Percentiles rank a stretch among this genome's conserved stretches.
phyloP scores from a whole-genome alignment of 2,797 vertebrate species.

The Anguilla pacifica region DNA sequence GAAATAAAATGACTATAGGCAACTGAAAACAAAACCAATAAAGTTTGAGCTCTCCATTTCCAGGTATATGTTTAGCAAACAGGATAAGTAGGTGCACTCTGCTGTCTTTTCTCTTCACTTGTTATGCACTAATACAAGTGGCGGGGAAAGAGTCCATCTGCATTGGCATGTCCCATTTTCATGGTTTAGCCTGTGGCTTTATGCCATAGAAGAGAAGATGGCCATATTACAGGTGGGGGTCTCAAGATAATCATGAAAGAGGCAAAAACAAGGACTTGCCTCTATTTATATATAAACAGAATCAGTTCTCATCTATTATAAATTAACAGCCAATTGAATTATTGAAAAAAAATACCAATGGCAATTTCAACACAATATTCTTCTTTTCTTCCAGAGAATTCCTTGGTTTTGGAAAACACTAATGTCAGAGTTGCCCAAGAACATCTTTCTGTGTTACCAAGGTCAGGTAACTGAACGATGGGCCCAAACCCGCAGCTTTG shows the following conservation, averaged over 20 bases:
- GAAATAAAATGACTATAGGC: conserved; percentile 92
- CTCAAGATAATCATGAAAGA: background rate
- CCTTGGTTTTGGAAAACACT: background rate
- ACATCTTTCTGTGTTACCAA: background rate
- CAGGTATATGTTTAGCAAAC: conserved; percentile 55
- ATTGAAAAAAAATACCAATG: background rate
- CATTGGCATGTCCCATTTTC: background rate
- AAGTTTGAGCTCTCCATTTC: conserved; percentile 75
- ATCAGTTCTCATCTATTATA: background rate
- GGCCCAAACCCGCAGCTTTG: background rate
- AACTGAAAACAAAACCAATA: conserved; percentile 85
- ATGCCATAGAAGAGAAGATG: background rate
- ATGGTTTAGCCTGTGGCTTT: background rate
- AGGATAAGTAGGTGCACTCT: background rate
- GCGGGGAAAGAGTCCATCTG: background rate
- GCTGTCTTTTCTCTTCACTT: background rate
- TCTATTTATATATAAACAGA: background rate
- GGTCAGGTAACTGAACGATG: background rate
- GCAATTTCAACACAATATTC: background rate
- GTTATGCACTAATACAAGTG: background rate
- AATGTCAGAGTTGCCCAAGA: background rate
- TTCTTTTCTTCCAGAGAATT: background rate
- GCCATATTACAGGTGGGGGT: background rate
- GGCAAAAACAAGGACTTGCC: background rate
- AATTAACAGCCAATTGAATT: background rate